These are phyloP conservation scores for Gonocerus acuteangulatus DNA, from an alignment of 2,888 invertebrate genomes.

Conservation along the genomic window DNA sequence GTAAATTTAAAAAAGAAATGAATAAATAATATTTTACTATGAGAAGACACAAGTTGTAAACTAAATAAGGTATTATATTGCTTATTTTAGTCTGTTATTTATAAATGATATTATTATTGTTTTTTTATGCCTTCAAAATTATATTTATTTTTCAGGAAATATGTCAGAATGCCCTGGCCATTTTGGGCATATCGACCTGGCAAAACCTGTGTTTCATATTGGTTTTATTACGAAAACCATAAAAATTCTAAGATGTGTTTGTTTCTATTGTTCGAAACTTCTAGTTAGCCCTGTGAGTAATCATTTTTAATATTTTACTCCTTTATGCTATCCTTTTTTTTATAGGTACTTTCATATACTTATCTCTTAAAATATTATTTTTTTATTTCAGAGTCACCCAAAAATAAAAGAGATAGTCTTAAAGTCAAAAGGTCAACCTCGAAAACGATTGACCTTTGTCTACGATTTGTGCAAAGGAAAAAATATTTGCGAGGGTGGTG, in stretches of 20 bases:
- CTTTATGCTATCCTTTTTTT: neutral
- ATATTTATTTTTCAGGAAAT: slow-evolving; percentile 52
- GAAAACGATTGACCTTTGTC: slow-evolving; percentile 87
- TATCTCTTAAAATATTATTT: neutral
- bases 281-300: slow-evolving; percentile 85
- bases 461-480: slow-evolving; percentile 98
- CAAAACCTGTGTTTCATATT: slow-evolving; percentile 97
- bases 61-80: too few relatives aligned
- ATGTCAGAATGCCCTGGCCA: slow-evolving; percentile 99
- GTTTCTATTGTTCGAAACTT: slow-evolving; percentile 96
- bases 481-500: slow-evolving; percentile 96
- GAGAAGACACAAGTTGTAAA: too few relatives aligned
- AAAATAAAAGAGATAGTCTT: slow-evolving; percentile 89
- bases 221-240: slow-evolving; percentile 96
- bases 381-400: slow-evolving; percentile 62
- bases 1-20: too few relatives aligned
- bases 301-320: slow-evolving; percentile 33
- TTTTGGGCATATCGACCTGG: slow-evolving; percentile 96
- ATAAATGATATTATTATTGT: too few relatives aligned
- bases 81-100: too few relatives aligned
- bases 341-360: neutral
- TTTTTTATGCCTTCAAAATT: neutral
- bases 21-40: too few relatives aligned
- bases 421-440: slow-evolving; percentile 93
- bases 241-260: slow-evolving; percentile 95